Conservation (phyloP, 2,888 invertebrate species). For the Nomada ferruginata region DNA sequence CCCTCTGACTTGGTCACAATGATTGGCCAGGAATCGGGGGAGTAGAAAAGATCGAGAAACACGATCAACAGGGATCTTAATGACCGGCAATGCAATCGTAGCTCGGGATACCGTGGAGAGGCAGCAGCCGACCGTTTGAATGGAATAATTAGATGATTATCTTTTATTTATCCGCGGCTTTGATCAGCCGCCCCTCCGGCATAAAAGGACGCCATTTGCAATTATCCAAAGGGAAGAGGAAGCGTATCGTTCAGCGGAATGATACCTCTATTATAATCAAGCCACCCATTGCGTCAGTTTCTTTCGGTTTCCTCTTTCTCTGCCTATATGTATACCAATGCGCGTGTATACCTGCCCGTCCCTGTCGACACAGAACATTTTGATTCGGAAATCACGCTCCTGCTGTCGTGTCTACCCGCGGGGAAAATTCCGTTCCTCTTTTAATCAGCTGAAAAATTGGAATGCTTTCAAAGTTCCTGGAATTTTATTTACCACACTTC, state of each 20-base stretch:
- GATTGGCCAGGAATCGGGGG: conserved; percentile 62
- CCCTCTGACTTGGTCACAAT: conserved; percentile 58
- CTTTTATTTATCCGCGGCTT: conserved; percentile 81
- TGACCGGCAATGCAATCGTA: conserved; percentile 70
- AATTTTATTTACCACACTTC: too few relatives aligned
- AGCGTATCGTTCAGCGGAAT: conserved; percentile 78
- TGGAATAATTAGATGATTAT: conserved; percentile 82
- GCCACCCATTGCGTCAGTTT: conserved; percentile 80
- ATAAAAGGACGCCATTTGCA: conserved; percentile 81
- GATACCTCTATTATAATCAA: conserved; percentile 84
- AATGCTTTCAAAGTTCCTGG: not conserved
- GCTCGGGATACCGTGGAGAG: conserved; percentile 54
- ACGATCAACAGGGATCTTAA: conserved; percentile 72
- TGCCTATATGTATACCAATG: not conserved
- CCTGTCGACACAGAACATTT: not conserved
- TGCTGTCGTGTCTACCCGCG: not conserved
- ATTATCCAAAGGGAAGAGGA: conserved; percentile 79
- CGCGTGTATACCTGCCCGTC: not conserved
- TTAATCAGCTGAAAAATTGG: not conserved
- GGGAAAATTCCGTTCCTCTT: not conserved
- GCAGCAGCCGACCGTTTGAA: conserved; percentile 71
- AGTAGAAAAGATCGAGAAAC: conserved; percentile 59
- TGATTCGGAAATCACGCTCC: conserved; percentile 12
- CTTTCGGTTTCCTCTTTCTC: conserved; percentile 49
- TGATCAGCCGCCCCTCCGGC: conserved; percentile 75